These are phyloP conservation scores for Callinectes sapidus DNA, from an alignment of 2,888 invertebrate genomes.

Conservation along the genomic window DNA sequence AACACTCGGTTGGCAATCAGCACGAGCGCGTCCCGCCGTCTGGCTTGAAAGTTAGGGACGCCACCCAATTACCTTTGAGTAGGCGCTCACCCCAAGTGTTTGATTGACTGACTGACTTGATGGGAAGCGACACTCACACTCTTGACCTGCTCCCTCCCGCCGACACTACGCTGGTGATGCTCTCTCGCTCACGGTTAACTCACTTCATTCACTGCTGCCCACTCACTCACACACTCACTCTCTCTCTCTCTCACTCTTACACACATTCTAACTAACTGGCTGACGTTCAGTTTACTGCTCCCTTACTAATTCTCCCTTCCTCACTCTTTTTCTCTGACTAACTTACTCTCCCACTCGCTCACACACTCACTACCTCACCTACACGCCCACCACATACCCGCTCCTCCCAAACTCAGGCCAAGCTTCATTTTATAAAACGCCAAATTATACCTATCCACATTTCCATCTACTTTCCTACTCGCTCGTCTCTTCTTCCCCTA, in stretches of 20 bases:
- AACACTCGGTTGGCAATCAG: neutral
- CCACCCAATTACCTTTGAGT: constrained; percentile 3
- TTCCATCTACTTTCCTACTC: neutral
- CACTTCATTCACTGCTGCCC: too few relatives aligned
- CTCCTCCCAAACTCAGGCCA: neutral
- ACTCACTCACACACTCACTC: neutral
- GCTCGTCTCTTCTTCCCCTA: neutral
- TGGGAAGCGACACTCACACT: neutral
- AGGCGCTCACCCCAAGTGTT: neutral
- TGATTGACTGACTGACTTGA: neutral
- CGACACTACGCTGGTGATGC: neutral
- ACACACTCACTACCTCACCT: neutral
- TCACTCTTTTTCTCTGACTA: too few relatives aligned
- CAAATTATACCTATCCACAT: neutral
- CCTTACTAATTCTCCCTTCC: too few relatives aligned
- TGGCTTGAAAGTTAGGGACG: neutral
- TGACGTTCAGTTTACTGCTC: too few relatives aligned
- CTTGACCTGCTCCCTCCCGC: neutral
- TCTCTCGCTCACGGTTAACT: neutral
- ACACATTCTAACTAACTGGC: neutral
- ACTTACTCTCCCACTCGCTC: neutral
- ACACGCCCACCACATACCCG: neutral
- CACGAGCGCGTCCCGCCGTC: neutral
- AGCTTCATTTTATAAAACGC: neutral
- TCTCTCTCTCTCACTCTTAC: neutral